Evolutionary conservation across 2,113 vertebrate species (phyloP).

Genomic region (Lepus europaeus): DNA sequence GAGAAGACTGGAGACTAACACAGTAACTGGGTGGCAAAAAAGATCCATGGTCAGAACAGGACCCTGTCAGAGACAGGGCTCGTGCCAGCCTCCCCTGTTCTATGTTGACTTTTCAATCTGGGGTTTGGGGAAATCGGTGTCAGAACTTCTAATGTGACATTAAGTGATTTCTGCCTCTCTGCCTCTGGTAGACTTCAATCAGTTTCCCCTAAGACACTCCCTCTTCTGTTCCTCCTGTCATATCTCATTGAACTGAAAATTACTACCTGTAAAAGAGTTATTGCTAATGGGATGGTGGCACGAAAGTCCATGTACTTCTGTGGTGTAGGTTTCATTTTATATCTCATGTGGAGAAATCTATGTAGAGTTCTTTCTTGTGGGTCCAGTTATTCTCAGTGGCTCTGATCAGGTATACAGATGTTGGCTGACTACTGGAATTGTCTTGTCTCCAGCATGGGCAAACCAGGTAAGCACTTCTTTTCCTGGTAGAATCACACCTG

Average conservation of each 20-base stretch:
- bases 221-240: neutral
- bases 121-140: neutral
- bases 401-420: neutral
- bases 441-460: neutral
- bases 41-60: neutral
- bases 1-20: no score
- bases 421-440: neutral
- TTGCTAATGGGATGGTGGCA: neutral
- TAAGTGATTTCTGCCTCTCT: neutral
- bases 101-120: neutral
- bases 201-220: no score
- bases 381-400: neutral
- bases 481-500: neutral
- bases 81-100: neutral
- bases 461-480: neutral
- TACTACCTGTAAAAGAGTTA: no score
- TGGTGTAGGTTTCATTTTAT: accelerated
- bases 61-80: neutral
- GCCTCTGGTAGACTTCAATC: neutral
- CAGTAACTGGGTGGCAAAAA: accelerated
- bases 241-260: neutral
- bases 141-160: neutral
- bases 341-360: accelerated
- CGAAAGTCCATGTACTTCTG: neutral
- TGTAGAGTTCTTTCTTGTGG: neutral